Evolutionary conservation across 2,113 vertebrate species (phyloP).

Genomic region (Seriola aureovittata): DNA sequence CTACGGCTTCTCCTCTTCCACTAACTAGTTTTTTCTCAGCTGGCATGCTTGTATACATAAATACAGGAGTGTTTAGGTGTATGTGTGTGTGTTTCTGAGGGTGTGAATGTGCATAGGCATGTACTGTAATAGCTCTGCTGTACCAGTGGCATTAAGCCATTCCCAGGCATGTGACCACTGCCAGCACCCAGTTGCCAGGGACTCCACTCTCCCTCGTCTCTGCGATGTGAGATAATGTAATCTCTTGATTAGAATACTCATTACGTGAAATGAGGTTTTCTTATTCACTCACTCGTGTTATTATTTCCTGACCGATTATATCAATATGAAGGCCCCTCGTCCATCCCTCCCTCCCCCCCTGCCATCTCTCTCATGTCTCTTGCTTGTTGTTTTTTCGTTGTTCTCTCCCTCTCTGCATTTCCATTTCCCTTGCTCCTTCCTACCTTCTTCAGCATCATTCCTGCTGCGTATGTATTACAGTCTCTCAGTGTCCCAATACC

Average conservation of each 20-base stretch:
- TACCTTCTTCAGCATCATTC: conserved; percentile 53
- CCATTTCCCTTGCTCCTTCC: conserved; percentile 61
- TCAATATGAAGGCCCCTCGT: conserved; percentile 67
- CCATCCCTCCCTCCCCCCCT: conserved; percentile 34
- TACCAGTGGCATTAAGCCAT: conserved; percentile 56
- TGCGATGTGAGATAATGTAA: conserved; percentile 79
- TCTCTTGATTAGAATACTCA: conserved; percentile 85
- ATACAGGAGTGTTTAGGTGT: conserved; percentile 18
- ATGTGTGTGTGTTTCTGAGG: conserved; percentile 20
- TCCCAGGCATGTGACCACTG: conserved; percentile 51
- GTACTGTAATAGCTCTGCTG: conserved; percentile 51
- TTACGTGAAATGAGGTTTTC: conserved; percentile 82
- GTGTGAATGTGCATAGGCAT: conserved; percentile 52
- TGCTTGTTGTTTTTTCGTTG: conserved; percentile 26
- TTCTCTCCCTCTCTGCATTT: conserved; percentile 47
- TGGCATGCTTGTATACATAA: conserved; percentile 14
- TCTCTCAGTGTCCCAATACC: conserved; percentile 55
- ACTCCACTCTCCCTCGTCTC: conserved; percentile 55
- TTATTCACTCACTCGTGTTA: conserved; percentile 81
- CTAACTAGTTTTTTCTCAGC: conserved; percentile 18
- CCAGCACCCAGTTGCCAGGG: conserved; percentile 67
- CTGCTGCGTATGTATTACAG: conserved; percentile 52
- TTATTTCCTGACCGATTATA: conserved; percentile 80
- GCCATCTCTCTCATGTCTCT: conserved; percentile 34
- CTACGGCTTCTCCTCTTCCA: background rate